Evolutionary conservation across 2,888 invertebrate genomes (phyloP), one percentile per base, ranked within the genome.

Genomic region (Geotrupes spiniger): DNA sequence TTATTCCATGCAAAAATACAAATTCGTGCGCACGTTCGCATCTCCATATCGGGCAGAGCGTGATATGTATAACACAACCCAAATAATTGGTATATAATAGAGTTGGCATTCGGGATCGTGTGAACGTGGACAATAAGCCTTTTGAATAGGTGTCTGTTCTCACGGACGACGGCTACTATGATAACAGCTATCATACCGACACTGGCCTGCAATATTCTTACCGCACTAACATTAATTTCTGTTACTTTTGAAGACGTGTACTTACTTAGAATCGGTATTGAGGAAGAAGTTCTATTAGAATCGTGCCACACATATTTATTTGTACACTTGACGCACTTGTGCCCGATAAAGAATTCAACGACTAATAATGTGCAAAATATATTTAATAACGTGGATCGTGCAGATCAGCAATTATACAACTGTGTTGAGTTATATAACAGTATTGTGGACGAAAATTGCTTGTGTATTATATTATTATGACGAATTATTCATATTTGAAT

Each of bases 51-150:
- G 59, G 63, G 64, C 58, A 52, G 41, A 69, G 69, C 70, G 69
- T 70, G 69, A 70, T 71, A 71, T 71, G 69, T 71, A 70, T 69
- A 71, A 69, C 71, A 70, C 69, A 68, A 66, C 67, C 69, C 66
- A 69, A 71, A 71, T 70, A 71, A 71, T 71, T 70, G 69, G 65
- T 66, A 58, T 65, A 69, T 69, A 69, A 70, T 70, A 67, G 69
- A 65, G 60, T 60, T 61, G 60, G 65, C 64, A 64, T 66, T 68
- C 66, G 65, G 63, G 63, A 64, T 70, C 69, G 71, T 71, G 71
- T 69, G 71, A 71, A 71, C 63, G 55, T 45, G 47, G 49, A 53
- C 54, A 52, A 48, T 52, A 36, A 53, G 41, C 47, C 55, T 57
- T 48, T 56, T 52, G 52, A 56, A 51, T 46, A 46, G 54, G 50